Conservation (phyloP, 2,888 invertebrate genomes). For the Ichneumoninae sp. region DNA sequence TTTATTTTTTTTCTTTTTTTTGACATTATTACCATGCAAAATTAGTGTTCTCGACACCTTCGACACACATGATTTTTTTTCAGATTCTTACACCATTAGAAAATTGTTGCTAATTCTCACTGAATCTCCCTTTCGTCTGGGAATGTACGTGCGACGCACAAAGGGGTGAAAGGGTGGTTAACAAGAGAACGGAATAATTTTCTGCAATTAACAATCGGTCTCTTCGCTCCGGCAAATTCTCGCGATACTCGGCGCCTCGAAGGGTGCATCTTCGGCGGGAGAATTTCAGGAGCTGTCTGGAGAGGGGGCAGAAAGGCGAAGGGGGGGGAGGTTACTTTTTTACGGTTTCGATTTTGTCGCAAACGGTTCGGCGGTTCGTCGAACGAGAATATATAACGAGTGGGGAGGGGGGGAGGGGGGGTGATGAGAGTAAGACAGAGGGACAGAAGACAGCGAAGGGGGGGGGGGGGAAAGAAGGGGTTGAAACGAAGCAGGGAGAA, state of each 20-base stretch:
- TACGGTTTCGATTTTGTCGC: slow-evolving; percentile 4
- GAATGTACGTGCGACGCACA: no score
- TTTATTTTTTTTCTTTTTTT: no score
- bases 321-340: no score
- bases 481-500: slow-evolving; percentile 50
- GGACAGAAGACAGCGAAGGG: background rate
- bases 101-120: no score
- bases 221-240: background rate
- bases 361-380: background rate
- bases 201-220: slow-evolving; percentile 14
- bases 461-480: slow-evolving; percentile 18
- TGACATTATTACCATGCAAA: no score
- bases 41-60: no score
- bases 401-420: background rate
- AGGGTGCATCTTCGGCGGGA: background rate
- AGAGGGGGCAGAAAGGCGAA: background rate
- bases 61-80: no score
- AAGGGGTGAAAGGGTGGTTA: background rate
- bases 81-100: no score
- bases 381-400: background rate
- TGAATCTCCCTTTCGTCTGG: no score
- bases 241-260: background rate
- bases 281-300: background rate
- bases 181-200: background rate
- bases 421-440: background rate